phyloP scores from a whole-genome alignment of 2,888 invertebrate species.

The Theristus sp. region DNA sequence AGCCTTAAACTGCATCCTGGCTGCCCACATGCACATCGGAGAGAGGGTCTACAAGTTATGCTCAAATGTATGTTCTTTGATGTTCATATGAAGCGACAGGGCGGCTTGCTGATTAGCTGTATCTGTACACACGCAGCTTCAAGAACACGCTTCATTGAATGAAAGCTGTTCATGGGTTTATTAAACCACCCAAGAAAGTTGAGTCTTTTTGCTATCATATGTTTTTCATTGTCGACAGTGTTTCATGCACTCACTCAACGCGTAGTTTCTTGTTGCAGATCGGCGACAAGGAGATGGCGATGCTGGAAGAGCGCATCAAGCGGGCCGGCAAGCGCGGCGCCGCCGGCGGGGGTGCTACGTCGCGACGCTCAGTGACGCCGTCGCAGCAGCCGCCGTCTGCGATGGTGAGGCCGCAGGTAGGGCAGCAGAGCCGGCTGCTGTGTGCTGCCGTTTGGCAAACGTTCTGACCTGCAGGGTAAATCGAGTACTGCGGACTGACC shows the following conservation, averaged over 20 bases:
- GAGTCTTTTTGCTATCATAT: not conserved
- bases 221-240: slow-evolving; percentile 12
- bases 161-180: not conserved
- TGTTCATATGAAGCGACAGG: too few species aligned
- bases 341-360: not conserved
- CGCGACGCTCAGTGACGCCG: too few species aligned
- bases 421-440: too few species aligned
- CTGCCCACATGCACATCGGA: slow-evolving; percentile 70
- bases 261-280: slow-evolving; percentile 48
- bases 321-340: slow-evolving; percentile 49
- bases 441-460: too few species aligned
- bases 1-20: slow-evolving; percentile 76
- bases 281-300: slow-evolving; percentile 77
- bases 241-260: too few species aligned
- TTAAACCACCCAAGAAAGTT: not conserved
- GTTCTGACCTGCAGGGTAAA: too few species aligned
- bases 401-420: not conserved
- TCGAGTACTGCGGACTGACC: too few species aligned
- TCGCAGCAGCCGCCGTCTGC: not conserved
- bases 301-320: slow-evolving; percentile 87
- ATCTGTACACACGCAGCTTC: not conserved
- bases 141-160: too few species aligned
- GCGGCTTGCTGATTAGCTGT: not conserved
- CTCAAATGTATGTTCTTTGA: slow-evolving; percentile 49
- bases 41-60: slow-evolving; percentile 76